A percentile compares a stretch with the other conserved stretches of the same genome.
These are phyloP conservation scores for Jaculus jaculus DNA, from an alignment of 2,113 vertebrate genomes.

Conservation along the genomic window DNA sequence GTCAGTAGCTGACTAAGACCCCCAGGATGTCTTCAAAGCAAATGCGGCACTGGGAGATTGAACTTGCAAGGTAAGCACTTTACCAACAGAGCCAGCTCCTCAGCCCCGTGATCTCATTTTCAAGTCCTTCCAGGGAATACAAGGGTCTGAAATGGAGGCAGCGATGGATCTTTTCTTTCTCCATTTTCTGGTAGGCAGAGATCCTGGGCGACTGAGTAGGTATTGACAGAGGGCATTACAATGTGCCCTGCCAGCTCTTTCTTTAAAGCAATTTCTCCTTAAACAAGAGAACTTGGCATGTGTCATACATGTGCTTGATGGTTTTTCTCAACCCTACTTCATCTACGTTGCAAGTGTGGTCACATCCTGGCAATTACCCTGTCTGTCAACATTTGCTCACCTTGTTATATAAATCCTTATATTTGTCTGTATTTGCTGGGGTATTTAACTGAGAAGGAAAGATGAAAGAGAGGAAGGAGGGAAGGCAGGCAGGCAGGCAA, in stretches of 20 bases:
- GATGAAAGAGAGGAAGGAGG: no score
- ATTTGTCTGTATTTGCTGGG: slow-evolving; percentile 29
- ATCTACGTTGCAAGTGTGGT: slow-evolving; percentile 30
- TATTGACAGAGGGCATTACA: not conserved
- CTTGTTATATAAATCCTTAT: slow-evolving; percentile 34
- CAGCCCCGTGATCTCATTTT: not conserved
- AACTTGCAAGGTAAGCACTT: no score
- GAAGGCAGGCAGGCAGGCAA: no score
- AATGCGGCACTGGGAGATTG: no score
- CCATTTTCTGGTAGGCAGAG: not conserved
- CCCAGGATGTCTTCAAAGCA: no score
- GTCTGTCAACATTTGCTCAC: slow-evolving; percentile 42
- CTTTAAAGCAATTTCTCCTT: slow-evolving; percentile 37
- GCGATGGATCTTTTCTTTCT: not conserved
- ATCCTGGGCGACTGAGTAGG: slow-evolving; percentile 1
- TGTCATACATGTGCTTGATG: not conserved
- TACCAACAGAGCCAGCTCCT: not conserved
- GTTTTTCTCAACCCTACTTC: slow-evolving; percentile 28
- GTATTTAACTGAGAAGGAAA: slow-evolving; percentile 17
- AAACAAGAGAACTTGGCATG: not conserved
- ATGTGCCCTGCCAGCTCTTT: not conserved
- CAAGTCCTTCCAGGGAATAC: not conserved
- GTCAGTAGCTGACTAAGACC: no score
- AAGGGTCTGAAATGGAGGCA: not conserved
- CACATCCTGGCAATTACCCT: slow-evolving; percentile 47